These are phyloP conservation scores for Lasioglossum vierecki DNA, from an alignment of 2,888 invertebrate genomes.

Conservation along the genomic window DNA sequence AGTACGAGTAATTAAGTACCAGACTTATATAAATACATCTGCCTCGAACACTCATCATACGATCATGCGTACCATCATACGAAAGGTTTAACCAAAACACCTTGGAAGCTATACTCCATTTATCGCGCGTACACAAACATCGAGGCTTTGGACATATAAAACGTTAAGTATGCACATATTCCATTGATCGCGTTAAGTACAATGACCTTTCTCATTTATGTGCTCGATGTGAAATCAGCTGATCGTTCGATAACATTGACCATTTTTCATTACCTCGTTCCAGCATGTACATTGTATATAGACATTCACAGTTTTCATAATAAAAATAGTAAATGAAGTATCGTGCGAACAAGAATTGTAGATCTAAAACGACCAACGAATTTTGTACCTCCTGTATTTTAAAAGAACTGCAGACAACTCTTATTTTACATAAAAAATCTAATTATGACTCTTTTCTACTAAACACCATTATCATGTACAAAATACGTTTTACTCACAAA, in stretches of 20 bases:
- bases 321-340: conserved; percentile 1
- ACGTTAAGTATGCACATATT: conserved; percentile 6
- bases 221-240: background rate
- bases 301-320: background rate
- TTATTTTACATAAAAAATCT: background rate
- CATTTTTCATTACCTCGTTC: background rate
- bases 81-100: background rate
- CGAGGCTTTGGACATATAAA: background rate
- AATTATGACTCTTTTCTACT: background rate
- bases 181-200: conserved; percentile 46
- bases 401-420: background rate
- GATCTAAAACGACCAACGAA: background rate
- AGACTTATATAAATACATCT: conserved; percentile 10
- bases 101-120: background rate
- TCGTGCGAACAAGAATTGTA: background rate
- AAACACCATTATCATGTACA: background rate
- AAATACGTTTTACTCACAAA: background rate
- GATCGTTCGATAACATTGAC: background rate
- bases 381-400: background rate
- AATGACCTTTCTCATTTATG: background rate
- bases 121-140: background rate
- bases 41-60: conserved; percentile 45
- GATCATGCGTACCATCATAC: background rate
- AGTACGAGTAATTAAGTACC: conserved; percentile 17
- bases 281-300: background rate